These are phyloP conservation scores for Protaetia brevitarsis DNA, from an alignment of 1,140 invertebrate species.

Conservation along the genomic window DNA sequence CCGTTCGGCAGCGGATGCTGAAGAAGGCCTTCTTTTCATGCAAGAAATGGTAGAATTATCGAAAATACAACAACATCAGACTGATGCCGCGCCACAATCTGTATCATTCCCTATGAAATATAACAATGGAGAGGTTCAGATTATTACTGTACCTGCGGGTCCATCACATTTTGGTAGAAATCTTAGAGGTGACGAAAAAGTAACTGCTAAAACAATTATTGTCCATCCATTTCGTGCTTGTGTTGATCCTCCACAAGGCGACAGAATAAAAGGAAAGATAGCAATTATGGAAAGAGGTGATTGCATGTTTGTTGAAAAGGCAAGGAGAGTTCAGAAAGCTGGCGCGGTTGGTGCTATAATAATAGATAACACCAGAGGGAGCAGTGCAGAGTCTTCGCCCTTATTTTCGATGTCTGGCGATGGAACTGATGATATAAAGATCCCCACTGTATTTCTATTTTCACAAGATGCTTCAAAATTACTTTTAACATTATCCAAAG, in stretches of 20 bases:
- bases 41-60: conserved; percentile 94
- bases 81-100: conserved; percentile 57
- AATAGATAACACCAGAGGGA: conserved; percentile 78
- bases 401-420: conserved; percentile 97
- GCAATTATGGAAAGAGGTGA: conserved; percentile 82
- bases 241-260: conserved; percentile 59
- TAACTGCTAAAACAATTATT: conserved; percentile 61
- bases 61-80: conserved; percentile 63
- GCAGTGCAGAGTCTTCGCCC: conserved; percentile 67
- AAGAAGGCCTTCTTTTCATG: conserved; percentile 93
- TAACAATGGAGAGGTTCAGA: conserved; percentile 41
- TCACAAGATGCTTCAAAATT: conserved; percentile 71
- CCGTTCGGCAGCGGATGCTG: conserved; percentile 76
- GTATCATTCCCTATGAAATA: conserved; percentile 54
- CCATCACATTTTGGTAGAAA: conserved; percentile 90
- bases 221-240: conserved; percentile 72
- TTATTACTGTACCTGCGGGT: conserved; percentile 67
- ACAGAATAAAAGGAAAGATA: conserved; percentile 70
- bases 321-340: conserved; percentile 74
- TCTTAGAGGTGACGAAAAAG: conserved; percentile 58
- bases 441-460: conserved; percentile 91
- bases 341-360: conserved; percentile 86
- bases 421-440: conserved; percentile 80
- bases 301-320: conserved; percentile 97
- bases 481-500: conserved; percentile 53